phyloP scores from a whole-genome alignment of 2,888 invertebrate species.

The Pseudeuparius sepicola region DNA sequence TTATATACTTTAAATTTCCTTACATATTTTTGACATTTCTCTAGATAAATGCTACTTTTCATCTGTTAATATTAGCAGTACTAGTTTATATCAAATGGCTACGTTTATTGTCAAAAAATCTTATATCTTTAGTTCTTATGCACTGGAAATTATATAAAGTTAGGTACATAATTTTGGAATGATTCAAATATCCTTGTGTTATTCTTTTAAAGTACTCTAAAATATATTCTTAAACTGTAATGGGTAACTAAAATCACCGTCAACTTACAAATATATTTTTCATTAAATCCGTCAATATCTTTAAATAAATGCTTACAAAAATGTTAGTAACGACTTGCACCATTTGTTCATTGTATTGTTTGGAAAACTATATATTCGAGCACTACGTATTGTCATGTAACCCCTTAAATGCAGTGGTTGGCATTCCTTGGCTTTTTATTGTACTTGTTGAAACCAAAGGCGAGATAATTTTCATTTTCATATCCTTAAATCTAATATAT shows the following conservation, averaged over 20 bases:
- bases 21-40: conserved; percentile 32
- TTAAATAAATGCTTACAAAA: conserved; percentile 39
- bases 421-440: conserved; percentile 31
- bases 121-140: conserved; percentile 32
- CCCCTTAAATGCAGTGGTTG: conserved; percentile 36
- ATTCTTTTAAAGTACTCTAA: conserved; percentile 19
- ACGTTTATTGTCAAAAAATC: conserved; percentile 42
- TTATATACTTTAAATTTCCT: conserved; percentile 31
- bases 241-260: conserved; percentile 34
- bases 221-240: conserved; percentile 15
- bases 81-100: conserved; percentile 40
- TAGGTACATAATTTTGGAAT: conserved; percentile 42
- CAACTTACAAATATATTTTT: conserved; percentile 28
- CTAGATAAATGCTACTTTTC: conserved; percentile 40
- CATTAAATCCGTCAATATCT: conserved; percentile 9
- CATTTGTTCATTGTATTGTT: conserved; percentile 42
- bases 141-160: conserved; percentile 36
- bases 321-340: conserved; percentile 38
- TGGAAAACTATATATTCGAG: conserved; percentile 33
- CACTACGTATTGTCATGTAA: conserved; percentile 42
- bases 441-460: conserved; percentile 37
- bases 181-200: conserved; percentile 27
- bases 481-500: too few species aligned
- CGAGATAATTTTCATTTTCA: too few species aligned
- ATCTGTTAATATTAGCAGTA: conserved; percentile 37